Conservation (phyloP, 2,113 vertebrate genomes). For the Hoplias malabaricus region DNA sequence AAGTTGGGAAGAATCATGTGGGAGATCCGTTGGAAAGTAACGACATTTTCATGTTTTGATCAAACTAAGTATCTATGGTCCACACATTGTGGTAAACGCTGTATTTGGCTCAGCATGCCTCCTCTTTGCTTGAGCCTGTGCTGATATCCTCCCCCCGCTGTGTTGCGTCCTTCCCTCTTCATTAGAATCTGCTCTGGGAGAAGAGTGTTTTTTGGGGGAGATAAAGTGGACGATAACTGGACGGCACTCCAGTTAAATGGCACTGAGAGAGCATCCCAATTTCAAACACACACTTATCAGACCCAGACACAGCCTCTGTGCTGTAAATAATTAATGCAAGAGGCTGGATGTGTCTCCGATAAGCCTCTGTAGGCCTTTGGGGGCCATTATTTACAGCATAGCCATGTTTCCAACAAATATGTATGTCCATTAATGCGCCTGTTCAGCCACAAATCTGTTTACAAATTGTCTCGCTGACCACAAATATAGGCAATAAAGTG, state of each 20-base stretch:
- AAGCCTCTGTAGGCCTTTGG: not conserved
- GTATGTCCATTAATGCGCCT: not conserved
- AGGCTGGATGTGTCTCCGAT: slow-evolving; percentile 45
- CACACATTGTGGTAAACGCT: not conserved
- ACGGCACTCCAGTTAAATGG: slow-evolving; percentile 50
- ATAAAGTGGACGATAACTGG: slow-evolving; percentile 61
- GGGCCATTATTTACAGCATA: not conserved
- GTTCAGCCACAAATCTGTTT: not conserved
- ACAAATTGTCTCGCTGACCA: too few species aligned
- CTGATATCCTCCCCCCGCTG: slow-evolving; percentile 8
- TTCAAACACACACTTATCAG: slow-evolving; percentile 68
- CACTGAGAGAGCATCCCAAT: slow-evolving; percentile 51
- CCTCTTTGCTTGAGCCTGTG: not conserved
- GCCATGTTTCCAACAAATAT: not conserved
- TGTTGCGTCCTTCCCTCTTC: slow-evolving; percentile 7
- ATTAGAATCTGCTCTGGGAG: slow-evolving; percentile 47
- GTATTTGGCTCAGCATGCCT: not conserved
- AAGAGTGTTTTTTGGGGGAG: slow-evolving; percentile 31
- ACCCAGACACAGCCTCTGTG: slow-evolving; percentile 48
- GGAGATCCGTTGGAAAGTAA: too few species aligned
- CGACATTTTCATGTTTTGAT: too few species aligned
- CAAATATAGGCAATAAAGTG: too few species aligned
- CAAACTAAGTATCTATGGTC: too few species aligned
- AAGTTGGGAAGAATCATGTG: too few species aligned
- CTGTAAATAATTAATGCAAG: slow-evolving; percentile 69